Evolutionary conservation across 2,888 invertebrate species (phyloP).

Genomic region (Oxystoma pomonae): DNA sequence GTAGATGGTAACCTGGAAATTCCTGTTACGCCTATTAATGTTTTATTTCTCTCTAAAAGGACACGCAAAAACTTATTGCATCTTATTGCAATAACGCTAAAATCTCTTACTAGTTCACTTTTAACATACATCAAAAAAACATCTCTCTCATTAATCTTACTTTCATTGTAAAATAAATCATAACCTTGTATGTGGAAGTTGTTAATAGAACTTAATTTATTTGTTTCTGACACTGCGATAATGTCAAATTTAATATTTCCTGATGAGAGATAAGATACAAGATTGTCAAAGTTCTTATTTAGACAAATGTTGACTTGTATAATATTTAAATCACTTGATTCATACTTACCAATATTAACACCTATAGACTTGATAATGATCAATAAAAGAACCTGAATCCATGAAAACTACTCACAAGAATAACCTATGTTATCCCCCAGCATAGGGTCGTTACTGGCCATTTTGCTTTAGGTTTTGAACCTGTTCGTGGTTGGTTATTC

Average conservation of each 20-base stretch:
- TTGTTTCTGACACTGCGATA: background rate
- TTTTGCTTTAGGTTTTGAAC: no score
- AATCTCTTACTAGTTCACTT: background rate
- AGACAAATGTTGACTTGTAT: background rate
- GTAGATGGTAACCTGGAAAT: no score
- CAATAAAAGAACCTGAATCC: background rate
- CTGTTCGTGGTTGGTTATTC: no score
- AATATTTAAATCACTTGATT: background rate
- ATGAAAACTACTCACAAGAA: no score
- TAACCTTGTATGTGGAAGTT: background rate
- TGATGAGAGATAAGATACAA: background rate
- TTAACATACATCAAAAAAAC: background rate
- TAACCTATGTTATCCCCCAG: no score
- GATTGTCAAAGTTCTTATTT: background rate
- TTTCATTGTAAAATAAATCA: background rate
- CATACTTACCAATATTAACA: background rate
- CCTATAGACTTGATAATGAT: background rate
- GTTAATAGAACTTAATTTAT: background rate
- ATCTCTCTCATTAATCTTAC: slow-evolving; percentile 1
- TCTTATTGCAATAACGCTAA: background rate
- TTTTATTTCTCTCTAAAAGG: no score
- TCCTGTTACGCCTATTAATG: no score
- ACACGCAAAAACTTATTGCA: no score
- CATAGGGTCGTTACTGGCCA: no score
- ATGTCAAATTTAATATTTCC: background rate